Conservation (phyloP, 2,888 invertebrate genomes). For the Acronicta aceris region DNA sequence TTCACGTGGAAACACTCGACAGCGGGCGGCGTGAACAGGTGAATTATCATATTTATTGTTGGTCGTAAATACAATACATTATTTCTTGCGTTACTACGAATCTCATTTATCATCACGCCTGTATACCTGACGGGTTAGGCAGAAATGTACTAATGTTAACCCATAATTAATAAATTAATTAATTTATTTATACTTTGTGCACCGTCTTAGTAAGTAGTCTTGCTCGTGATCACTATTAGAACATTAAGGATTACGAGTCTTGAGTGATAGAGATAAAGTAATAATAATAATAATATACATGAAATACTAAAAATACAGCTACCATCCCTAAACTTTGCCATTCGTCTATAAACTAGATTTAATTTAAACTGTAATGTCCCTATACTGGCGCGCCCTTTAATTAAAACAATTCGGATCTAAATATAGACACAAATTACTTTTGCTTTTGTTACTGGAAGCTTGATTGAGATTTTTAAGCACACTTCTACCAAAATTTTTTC, state of each 20-base stretch:
- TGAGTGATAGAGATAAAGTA: no score
- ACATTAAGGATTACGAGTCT: no score
- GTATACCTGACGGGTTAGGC: no score
- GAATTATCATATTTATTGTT: conserved; percentile 70
- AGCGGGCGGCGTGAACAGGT: conserved; percentile 59
- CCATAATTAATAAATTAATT: no score
- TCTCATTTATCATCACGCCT: neutral
- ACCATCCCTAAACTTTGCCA: conserved; percentile 5
- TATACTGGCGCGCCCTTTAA: conserved; percentile 32
- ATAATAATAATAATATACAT: conserved; percentile 22
- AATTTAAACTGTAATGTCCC: conserved; percentile 29
- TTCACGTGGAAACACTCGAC: conserved; percentile 59
- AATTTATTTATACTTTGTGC: no score
- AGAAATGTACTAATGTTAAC: no score
- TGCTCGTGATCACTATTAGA: no score
- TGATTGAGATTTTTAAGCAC: conserved; percentile 15
- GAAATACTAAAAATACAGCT: conserved; percentile 8
- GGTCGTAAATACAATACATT: conserved; percentile 54
- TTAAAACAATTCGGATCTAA: conserved; percentile 32
- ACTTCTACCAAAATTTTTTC: conserved; percentile 7
- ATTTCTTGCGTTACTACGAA: conserved; percentile 25
- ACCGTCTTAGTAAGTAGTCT: no score
- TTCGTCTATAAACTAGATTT: conserved; percentile 26
- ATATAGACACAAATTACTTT: conserved; percentile 19
- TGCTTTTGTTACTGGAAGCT: neutral